These are phyloP conservation scores for Aplysina aerophoba DNA, from an alignment of 37 sponge, comb jelly and placozoan genomes.

Conservation along the genomic window DNA sequence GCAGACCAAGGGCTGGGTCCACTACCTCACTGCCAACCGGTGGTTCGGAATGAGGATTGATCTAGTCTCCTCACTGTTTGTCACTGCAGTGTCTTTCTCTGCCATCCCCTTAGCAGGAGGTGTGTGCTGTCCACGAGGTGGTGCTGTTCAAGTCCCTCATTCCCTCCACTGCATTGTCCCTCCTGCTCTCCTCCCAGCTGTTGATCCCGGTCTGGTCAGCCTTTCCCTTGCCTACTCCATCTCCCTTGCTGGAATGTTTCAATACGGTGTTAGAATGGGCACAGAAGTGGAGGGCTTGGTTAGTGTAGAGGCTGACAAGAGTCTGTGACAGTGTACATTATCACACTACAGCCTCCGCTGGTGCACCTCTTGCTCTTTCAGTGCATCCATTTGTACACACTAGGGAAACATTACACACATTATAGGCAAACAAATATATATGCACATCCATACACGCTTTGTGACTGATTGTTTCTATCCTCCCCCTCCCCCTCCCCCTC, in stretches of 20 bases:
- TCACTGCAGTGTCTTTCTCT: constrained; percentile 57
- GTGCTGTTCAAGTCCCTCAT: too few species aligned
- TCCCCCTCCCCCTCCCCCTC: not conserved
- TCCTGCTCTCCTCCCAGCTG: constrained; percentile 16
- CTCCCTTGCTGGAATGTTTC: constrained; percentile 76
- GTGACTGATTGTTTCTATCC: not conserved
- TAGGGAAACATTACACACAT: too few species aligned
- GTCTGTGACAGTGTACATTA: too few species aligned
- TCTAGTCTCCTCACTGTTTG: constrained; percentile 47
- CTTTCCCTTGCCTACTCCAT: constrained; percentile 71
- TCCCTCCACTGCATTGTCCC: not conserved
- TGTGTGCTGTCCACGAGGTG: not conserved
- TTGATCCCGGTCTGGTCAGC: constrained; percentile 65
- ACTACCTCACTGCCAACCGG: constrained; percentile 60
- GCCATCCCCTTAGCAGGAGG: constrained; percentile 47
- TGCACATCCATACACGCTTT: not conserved
- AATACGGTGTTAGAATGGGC: constrained; percentile 77
- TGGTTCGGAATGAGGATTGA: constrained; percentile 84
- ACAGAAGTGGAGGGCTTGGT: constrained; percentile 84
- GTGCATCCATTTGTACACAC: too few species aligned
- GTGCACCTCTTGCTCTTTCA: too few species aligned
- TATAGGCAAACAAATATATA: not conserved
- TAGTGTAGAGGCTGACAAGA: not conserved
- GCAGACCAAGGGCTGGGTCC: constrained; percentile 71
- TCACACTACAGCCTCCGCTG: too few species aligned